Conservation (phyloP, 2,797 vertebrate species). For the Fringilla coelebs region DNA sequence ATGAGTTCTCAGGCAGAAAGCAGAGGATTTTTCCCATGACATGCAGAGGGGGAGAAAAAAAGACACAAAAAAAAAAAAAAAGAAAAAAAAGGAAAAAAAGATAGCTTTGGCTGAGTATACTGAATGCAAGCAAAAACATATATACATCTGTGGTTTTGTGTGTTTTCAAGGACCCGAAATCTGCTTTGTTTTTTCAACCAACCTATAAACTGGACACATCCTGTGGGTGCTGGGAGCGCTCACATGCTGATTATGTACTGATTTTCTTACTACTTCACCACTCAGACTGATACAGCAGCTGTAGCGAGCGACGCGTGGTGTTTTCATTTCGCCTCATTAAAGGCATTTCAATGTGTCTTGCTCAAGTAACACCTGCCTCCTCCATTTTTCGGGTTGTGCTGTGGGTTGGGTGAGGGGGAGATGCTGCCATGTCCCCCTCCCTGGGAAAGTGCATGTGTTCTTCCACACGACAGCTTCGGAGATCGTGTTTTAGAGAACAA, state of each 20-base stretch:
- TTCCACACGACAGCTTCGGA: not conserved
- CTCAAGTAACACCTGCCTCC: not conserved
- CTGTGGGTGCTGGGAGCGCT: not conserved
- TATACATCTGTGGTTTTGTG: not conserved
- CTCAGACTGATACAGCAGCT: not conserved
- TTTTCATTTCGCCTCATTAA: not conserved
- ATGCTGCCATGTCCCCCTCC: not conserved
- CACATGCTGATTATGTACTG: not conserved
- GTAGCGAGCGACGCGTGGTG: rapidly evolving
- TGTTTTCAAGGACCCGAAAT: not conserved
- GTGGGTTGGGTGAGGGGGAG: not conserved
- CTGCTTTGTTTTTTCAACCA: not conserved
- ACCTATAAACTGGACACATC: not conserved
- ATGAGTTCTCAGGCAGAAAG: not conserved
- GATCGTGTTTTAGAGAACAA: not conserved
- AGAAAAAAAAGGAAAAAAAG: not conserved
- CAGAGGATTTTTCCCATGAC: conserved; percentile 15
- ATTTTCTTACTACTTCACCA: not conserved
- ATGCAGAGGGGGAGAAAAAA: not conserved
- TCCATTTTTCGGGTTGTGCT: not conserved
- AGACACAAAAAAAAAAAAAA: not conserved
- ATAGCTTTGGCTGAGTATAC: not conserved
- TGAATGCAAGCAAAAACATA: not conserved
- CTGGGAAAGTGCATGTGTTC: not conserved
- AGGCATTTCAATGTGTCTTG: not conserved